Conservation (phyloP, 2,888 invertebrate genomes). For the Eilema depressum region DNA sequence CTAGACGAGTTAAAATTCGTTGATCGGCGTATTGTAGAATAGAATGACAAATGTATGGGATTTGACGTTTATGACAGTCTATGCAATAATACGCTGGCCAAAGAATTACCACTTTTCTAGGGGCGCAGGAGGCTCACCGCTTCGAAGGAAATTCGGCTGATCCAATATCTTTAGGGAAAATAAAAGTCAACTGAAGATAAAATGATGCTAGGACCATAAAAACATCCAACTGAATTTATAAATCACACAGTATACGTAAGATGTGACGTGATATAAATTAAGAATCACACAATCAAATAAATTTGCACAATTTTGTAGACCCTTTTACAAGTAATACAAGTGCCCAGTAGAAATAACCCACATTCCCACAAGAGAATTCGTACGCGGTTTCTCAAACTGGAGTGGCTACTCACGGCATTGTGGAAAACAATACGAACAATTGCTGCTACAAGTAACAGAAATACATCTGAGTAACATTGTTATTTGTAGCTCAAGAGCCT, state of each 20-base stretch:
- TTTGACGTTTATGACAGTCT: too few species aligned
- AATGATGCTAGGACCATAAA: too few species aligned
- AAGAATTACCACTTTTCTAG: too few species aligned
- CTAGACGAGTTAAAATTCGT: too few species aligned
- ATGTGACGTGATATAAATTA: background rate
- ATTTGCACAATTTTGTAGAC: background rate
- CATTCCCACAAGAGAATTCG: slow-evolving; percentile 76
- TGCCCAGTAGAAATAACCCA: slow-evolving; percentile 53
- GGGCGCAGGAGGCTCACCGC: background rate
- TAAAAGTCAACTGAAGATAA: too few species aligned
- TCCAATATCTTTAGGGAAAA: too few species aligned
- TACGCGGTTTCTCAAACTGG: slow-evolving; percentile 77
- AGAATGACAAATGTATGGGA: too few species aligned
- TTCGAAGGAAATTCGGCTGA: too few species aligned
- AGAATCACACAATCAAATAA: background rate
- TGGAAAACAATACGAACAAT: slow-evolving; percentile 76
- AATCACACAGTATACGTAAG: background rate
- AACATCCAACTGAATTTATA: too few species aligned
- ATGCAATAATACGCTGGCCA: too few species aligned
- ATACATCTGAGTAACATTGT: slow-evolving; percentile 61
- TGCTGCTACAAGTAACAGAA: slow-evolving; percentile 66
- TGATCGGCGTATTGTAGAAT: too few species aligned
- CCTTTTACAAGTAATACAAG: slow-evolving; percentile 17
- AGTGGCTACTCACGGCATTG: slow-evolving; percentile 73
- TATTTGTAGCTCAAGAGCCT: slow-evolving; percentile 64